These are phyloP conservation scores for Porites lutea DNA, from an alignment of 64 coral and sea anemone species.

Conservation along the genomic window DNA sequence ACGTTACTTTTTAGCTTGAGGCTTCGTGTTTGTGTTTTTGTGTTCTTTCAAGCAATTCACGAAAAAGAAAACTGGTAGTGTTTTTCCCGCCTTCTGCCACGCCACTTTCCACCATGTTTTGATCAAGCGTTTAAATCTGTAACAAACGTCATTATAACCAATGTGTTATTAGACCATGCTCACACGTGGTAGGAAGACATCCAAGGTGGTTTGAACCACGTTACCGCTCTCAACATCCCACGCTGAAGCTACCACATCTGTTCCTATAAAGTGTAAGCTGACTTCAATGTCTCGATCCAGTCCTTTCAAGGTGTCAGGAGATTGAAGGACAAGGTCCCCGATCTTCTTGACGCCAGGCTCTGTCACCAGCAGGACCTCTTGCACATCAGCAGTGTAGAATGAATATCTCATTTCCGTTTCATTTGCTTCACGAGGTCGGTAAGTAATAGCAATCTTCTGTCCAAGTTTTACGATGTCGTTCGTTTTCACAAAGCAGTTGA, in stretches of 20 bases:
- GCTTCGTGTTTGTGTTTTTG: too few species aligned
- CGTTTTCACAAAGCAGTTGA: neutral
- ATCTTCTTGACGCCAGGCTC: neutral
- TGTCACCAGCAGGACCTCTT: neutral
- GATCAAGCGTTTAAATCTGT: too few species aligned
- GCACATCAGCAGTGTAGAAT: neutral
- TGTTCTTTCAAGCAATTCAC: too few species aligned
- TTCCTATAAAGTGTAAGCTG: neutral
- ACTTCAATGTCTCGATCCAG: conserved; percentile 4
- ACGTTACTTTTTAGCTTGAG: too few species aligned
- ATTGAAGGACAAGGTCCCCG: neutral
- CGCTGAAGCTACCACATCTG: neutral
- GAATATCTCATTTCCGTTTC: conserved; percentile 14
- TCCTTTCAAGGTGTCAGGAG: neutral
- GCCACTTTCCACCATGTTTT: too few species aligned
- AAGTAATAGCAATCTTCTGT: neutral
- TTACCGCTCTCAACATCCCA: conserved; percentile 18
- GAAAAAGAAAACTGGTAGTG: too few species aligned
- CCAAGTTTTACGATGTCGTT: neutral
- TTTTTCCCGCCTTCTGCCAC: too few species aligned
- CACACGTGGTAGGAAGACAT: neutral
- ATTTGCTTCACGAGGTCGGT: neutral
- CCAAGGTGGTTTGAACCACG: neutral
- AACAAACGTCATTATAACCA: too few species aligned
- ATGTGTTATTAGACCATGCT: too few species aligned